Base-by-base conservation (phyloP, 2,888 invertebrate genomes). In the Pristionchus exspectatus region DNA sequence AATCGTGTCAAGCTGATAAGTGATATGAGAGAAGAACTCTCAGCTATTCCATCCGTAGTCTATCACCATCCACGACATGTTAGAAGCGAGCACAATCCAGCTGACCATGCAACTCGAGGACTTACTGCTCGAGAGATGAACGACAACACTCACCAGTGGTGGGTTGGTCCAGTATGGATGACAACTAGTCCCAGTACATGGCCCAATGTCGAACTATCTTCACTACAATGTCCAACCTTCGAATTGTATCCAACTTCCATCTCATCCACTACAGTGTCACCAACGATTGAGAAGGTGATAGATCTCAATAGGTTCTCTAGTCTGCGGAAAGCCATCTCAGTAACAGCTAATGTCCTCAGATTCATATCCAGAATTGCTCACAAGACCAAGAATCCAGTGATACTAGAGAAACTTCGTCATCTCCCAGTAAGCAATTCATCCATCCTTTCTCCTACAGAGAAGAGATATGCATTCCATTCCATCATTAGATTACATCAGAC, bases 101-200 rank as follows among this genome's bases (percentile, higher is more conserved):
- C 84, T 4, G 84, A 84, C 56, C 84, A 84, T 44, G 27, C 56
- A 0, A 84, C 84, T 30, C 56, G 84, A 3, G 84, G 84, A 2
- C 56, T 84, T 3, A 38, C 84, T 24, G 16, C 54, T 30, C 2
- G 9, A 9, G 84, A 84, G 3, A 84, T 84, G 84, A 84, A 84
- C 56, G 14, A 84, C 27, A 27, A 56, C 5, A 27, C 24, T 4
- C 84, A 84, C 54, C 84, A 84, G 30, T 84, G 84, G 84, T 84
- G 84, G 84, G 30, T 16, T 3, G 84, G 84, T 7, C 84, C 84
- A 2, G 18, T 12, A 9, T 84, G 84, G 84, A 14, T 84, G 16
- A 4, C 4, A 0, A 9, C 30, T 10, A 16, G 14, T 84, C 84
- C 84, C 21, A 21, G 2, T 27, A 16, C 54, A 33, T 84, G 84